phyloP scores from a whole-genome alignment of 1,140 invertebrate species.

The Marisa cornuarietis region DNA sequence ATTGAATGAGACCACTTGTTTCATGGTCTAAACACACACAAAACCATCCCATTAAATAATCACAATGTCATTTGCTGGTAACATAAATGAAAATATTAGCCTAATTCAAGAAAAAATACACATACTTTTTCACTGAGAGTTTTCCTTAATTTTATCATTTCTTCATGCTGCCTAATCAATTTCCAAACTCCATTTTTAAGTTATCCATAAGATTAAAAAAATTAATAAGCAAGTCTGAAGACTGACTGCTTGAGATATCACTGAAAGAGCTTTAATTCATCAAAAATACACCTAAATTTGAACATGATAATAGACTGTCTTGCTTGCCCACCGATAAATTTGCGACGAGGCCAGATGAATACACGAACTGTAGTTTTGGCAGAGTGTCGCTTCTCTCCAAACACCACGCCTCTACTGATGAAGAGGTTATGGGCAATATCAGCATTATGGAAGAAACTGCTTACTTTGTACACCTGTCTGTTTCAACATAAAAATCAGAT shows the following conservation, averaged over 20 bases:
- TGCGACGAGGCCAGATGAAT: conserved; percentile 55
- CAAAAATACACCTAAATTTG: background rate
- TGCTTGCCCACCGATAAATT: conserved; percentile 47
- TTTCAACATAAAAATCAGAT: conserved; percentile 6
- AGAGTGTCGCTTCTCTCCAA: conserved; percentile 38
- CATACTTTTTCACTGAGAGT: too few relatives aligned
- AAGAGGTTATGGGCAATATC: conserved; percentile 57
- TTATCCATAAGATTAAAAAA: too few relatives aligned
- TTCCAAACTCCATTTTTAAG: too few relatives aligned
- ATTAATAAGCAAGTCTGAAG: background rate
- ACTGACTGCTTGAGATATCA: background rate
- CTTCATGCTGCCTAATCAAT: too few relatives aligned
- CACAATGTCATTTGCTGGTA: too few relatives aligned
- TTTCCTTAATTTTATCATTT: too few relatives aligned
- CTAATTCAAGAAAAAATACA: too few relatives aligned
- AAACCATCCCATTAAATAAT: too few relatives aligned
- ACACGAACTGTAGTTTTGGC: conserved; percentile 46
- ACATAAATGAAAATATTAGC: too few relatives aligned
- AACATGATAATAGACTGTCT: background rate
- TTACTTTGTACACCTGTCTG: conserved; percentile 45
- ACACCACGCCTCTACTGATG: conserved; percentile 44
- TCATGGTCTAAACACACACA: too few relatives aligned
- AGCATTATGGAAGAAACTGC: conserved; percentile 44
- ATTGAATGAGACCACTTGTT: too few relatives aligned
- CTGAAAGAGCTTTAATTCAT: background rate